These are phyloP conservation scores for Propsilocerus akamusi DNA, from an alignment of 1,140 invertebrate genomes.

Conservation along the genomic window DNA sequence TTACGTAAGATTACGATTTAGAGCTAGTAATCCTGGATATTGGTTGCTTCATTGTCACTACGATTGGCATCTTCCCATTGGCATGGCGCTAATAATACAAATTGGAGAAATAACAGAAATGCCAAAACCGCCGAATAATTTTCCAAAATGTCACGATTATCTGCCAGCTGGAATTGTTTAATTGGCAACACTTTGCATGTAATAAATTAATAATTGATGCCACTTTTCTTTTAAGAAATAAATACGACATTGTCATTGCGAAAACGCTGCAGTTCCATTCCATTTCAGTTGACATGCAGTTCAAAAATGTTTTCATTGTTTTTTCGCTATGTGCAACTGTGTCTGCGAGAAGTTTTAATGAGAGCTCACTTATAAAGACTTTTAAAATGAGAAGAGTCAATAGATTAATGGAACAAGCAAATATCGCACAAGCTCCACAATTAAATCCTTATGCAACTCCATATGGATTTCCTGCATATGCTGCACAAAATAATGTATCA, in stretches of 20 bases:
- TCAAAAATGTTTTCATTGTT: not conserved
- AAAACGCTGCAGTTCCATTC: not conserved
- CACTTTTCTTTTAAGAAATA: not conserved
- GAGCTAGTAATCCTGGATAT: not conserved
- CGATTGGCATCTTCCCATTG: not conserved
- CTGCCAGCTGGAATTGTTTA: no score
- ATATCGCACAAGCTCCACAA: not conserved
- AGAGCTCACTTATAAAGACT: no score
- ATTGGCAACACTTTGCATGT: not conserved
- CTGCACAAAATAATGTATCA: not conserved
- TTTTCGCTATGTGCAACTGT: not conserved
- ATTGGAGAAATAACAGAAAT: not conserved
- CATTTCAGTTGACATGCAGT: not conserved
- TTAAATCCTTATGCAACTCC: not conserved
- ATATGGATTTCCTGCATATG: not conserved
- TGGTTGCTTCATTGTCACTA: not conserved
- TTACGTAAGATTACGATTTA: not conserved
- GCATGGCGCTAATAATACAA: not conserved
- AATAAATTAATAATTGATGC: not conserved
- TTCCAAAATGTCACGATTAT: not conserved
- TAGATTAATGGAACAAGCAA: no score
- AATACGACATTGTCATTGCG: not conserved
- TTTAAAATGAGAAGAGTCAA: no score
- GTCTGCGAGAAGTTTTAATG: no score
- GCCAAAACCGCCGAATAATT: not conserved